Conservation (phyloP, 2,113 vertebrate species). For the Polypterus senegalus region DNA sequence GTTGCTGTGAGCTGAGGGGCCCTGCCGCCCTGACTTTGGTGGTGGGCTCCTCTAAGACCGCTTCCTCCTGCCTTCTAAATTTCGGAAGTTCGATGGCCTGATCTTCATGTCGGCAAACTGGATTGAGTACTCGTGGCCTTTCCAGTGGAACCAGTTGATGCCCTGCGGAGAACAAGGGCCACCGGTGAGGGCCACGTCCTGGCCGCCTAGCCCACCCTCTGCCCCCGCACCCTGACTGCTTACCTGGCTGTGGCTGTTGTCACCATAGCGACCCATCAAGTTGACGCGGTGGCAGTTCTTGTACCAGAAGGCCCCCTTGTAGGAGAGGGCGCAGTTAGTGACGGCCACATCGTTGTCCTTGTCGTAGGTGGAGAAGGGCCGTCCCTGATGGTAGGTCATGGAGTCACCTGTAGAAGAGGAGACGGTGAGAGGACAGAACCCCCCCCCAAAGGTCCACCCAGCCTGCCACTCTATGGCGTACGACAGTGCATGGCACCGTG, state of each 20-base stretch:
- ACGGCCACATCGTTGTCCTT: slow-evolving; percentile 91
- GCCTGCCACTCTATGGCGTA: not conserved
- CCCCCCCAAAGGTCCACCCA: too few relatives aligned
- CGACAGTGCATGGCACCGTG: not conserved
- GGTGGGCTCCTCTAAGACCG: slow-evolving; percentile 52
- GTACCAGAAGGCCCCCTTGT: slow-evolving; percentile 97
- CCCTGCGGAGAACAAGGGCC: slow-evolving; percentile 50
- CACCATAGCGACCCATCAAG: slow-evolving; percentile 88
- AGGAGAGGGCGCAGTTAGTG: slow-evolving; percentile 94
- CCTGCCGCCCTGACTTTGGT: not conserved
- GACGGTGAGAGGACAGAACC: not conserved
- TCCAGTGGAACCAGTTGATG: slow-evolving; percentile 98
- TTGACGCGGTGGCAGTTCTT: slow-evolving; percentile 97
- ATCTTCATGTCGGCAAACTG: slow-evolving; percentile 96
- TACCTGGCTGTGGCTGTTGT: slow-evolving; percentile 93
- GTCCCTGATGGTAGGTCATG: slow-evolving; percentile 87
- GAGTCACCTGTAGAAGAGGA: slow-evolving; percentile 67
- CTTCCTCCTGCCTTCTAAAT: slow-evolving; percentile 85
- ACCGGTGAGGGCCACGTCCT: too few relatives aligned
- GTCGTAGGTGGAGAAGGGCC: slow-evolving; percentile 87
- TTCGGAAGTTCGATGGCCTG: slow-evolving; percentile 84
- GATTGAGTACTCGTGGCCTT: slow-evolving; percentile 89
- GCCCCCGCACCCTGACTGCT: slow-evolving; percentile 3
- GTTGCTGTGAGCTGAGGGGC: too few relatives aligned
- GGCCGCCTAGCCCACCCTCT: too few relatives aligned